Evolutionary conservation across 2,888 invertebrate species (phyloP).

Genomic region (Amphimallon solstitiale): DNA sequence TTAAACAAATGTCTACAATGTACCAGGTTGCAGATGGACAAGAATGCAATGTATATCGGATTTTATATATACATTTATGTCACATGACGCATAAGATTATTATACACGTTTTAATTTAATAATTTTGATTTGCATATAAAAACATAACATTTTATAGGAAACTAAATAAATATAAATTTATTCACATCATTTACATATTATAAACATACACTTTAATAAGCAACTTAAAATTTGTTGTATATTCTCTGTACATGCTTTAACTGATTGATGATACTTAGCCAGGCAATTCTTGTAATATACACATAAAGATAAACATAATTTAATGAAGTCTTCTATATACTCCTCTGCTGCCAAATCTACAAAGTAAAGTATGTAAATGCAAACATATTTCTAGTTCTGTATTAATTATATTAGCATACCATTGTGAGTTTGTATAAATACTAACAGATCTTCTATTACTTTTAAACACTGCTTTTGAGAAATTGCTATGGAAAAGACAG

Average conservation of each 20-base stretch:
- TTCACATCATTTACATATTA: background rate
- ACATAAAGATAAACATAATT: slow-evolving; percentile 45
- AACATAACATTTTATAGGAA: background rate
- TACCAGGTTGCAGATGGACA: too few species aligned
- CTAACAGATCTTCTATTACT: slow-evolving; percentile 51
- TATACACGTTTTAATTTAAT: too few species aligned
- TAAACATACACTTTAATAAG: slow-evolving; percentile 4
- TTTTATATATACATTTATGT: too few species aligned
- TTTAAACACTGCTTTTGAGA: slow-evolving; percentile 55
- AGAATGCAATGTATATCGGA: too few species aligned
- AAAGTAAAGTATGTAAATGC: slow-evolving; percentile 41
- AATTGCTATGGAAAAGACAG: slow-evolving; percentile 66
- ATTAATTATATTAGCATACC: too few species aligned
- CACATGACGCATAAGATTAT: too few species aligned
- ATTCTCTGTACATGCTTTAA: slow-evolving; percentile 40
- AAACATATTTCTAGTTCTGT: slow-evolving; percentile 5
- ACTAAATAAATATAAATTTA: background rate
- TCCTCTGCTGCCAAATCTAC: slow-evolving; percentile 45
- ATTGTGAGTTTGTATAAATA: slow-evolving; percentile 45
- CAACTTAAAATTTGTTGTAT: slow-evolving; percentile 45
- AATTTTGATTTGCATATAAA: too few species aligned
- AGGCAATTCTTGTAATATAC: slow-evolving; percentile 46
- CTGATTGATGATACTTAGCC: slow-evolving; percentile 35
- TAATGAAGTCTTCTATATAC: slow-evolving; percentile 39
- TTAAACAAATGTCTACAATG: too few species aligned